Evolutionary conservation across 2,888 invertebrate genomes (phyloP), one percentile per base, ranked within the genome.

Genomic region (Dendrolimus houi): DNA sequence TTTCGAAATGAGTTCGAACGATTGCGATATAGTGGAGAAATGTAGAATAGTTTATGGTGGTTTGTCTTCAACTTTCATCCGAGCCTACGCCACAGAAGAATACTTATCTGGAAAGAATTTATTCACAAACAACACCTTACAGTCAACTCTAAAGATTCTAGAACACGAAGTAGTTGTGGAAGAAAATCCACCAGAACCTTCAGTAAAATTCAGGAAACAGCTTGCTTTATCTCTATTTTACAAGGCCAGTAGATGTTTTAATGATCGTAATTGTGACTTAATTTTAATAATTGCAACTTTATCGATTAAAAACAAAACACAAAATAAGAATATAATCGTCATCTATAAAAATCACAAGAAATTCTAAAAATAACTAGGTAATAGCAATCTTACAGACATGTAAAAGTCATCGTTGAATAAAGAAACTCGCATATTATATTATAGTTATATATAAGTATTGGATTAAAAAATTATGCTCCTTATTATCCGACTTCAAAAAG

Each of bases 41-140:
- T 92, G 93, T 1, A 79, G 81, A n/a, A 85, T 94, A 42, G 92
- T 93, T 0, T 93, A 87, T 64, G 94, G 94, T 9, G 92, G 92
- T 17, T 92, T 94, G 9, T 87, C 88, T 55, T 73, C 88, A 41
- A 58, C 54, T 1, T 85, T 82, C 54, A 69, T 70, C 1, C 79
- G 93, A 67, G 94, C 94, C 0, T 62, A 62, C 0, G 79, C 87
- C 55, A 92, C 93, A 1, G 93, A 94, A 68, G 61, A 72, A 3
- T 86, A 72, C 59, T 65, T 94, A 9, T 57, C 77, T 1, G 92
- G 91, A 0, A 93, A 79, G 66, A 64, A 70, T 52, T 69, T 81
- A 1, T 84, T 86, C 41, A 83, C 87, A 7, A 78, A 85, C 54
- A 71, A 77, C 2, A 83, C 83, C 0, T 65, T 93, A 1, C 85